These are phyloP conservation scores for Tiliacea citrago DNA, from an alignment of 2,888 invertebrate genomes.

Conservation along the genomic window DNA sequence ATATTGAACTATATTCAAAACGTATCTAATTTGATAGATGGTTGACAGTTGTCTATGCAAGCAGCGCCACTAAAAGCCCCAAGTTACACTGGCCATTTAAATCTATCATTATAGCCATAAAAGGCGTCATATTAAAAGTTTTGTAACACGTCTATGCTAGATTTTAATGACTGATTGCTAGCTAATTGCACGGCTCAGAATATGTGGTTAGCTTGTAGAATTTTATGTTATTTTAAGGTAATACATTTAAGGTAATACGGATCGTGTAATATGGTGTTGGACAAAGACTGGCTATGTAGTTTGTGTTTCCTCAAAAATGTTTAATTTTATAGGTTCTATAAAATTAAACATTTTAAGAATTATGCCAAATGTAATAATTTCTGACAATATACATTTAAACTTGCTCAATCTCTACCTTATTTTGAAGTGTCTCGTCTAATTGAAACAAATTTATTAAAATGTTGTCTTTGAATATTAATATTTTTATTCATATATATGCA, in stretches of 20 bases:
- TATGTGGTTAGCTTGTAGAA: constrained; percentile 22
- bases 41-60: constrained; percentile 19
- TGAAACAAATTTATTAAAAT: background rate
- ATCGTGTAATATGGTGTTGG: constrained; percentile 26
- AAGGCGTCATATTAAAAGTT: constrained; percentile 53
- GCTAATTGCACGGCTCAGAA: constrained; percentile 31
- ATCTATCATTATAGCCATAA: constrained; percentile 36
- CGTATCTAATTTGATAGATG: background rate
- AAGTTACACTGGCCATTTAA: constrained; percentile 4
- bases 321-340: background rate
- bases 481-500: too few relatives aligned
- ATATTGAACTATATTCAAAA: background rate
- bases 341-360: too few relatives aligned
- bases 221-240: constrained; percentile 25
- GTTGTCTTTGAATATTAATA: background rate
- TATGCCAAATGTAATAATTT: background rate
- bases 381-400: background rate
- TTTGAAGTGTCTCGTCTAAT: background rate
- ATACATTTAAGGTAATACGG: constrained; percentile 32
- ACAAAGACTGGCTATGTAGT: background rate
- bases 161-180: constrained; percentile 51
- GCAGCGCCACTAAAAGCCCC: constrained; percentile 15
- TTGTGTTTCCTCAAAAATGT: constrained; percentile 31
- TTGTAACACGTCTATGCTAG: constrained; percentile 44
- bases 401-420: background rate